Base-by-base conservation (phyloP, 2,113 vertebrate genomes). In the Ageneiosus marmoratus region DNA sequence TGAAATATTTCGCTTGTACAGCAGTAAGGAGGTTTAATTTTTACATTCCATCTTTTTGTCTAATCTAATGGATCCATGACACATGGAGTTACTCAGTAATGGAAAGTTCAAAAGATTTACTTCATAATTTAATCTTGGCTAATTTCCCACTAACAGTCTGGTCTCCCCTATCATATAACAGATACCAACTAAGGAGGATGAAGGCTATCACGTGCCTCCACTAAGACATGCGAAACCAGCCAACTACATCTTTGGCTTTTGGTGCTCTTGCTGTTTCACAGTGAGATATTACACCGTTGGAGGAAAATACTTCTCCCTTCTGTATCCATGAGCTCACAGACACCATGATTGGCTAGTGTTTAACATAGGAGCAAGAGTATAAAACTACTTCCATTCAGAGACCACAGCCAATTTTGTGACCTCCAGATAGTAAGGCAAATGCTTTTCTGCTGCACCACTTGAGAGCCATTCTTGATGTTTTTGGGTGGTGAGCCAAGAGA, bases 241-340 rank as follows among this genome's bases (percentile, higher is more conserved):
- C 6, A 65, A 32, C 29, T 2, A 4, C n/a, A 29, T 62, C 58
- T 62, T 62, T 62, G 58, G 58, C 12, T 62, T 62, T 62, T 62
- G 27, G 4, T 29, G 58, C 58, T 62, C n/a, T 5, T 29, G 58
- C 58, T 10, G 16, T 10, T 2, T 65, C 63, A 65, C 2, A 2
- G n/a, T n/a, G 12, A 5, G 27, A 11, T 62, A 4, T 62, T 20
- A 37, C 32, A 29, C 27, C 29, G 0, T 20, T 18, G 29, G 15
- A 67, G 18, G 32, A 67, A 37, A 37, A 7, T 67, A 20, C 63
- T 37, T 16, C 32, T 32, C 63, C 2, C 18, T 67, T 37, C 32
- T 37, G 63, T 67, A 67, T 67, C 15, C 63, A 67, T 37, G 18
- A 67, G 56, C 10, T 60, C 56, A 60, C 56, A 60, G 63, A 67